These are phyloP conservation scores for Peucedramus taeniatus DNA, from an alignment of 2,113 vertebrate genomes.

Conservation along the genomic window DNA sequence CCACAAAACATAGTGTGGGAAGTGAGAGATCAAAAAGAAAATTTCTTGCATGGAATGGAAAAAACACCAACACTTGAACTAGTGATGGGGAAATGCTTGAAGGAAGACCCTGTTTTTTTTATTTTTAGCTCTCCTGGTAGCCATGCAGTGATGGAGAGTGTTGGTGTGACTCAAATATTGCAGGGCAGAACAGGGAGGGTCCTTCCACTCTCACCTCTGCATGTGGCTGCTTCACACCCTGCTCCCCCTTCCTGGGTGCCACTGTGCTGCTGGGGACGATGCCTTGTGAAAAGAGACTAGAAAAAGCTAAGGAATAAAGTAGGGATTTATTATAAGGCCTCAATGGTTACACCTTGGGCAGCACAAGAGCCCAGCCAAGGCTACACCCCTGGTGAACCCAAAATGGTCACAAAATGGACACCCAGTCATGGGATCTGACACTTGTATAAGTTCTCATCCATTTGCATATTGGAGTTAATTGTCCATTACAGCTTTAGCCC, in stretches of 20 bases:
- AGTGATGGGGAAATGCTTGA: background rate
- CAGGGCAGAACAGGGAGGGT: background rate
- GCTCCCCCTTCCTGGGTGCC: background rate
- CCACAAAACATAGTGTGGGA: background rate
- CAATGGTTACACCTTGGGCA: background rate
- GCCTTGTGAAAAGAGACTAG: background rate
- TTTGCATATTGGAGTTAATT: background rate
- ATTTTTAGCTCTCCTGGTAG: background rate
- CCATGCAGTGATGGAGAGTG: background rate
- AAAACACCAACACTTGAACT: background rate
- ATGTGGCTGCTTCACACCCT: background rate
- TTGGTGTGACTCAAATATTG: background rate
- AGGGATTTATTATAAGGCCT: background rate
- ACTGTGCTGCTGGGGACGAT: rapidly evolving
- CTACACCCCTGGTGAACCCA: too few species aligned
- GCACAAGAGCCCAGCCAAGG: background rate
- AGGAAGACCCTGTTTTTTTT: background rate
- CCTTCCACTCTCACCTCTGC: background rate
- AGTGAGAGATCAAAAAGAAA: background rate
- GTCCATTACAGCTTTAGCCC: rapidly evolving
- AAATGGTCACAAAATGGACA: background rate
- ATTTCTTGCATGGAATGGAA: background rate
- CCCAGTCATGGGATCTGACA: rapidly evolving
- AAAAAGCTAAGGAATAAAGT: background rate
- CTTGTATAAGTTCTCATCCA: background rate